These are phyloP conservation scores for Orthosia cruda DNA, from an alignment of 2,888 invertebrate genomes.

Conservation along the genomic window DNA sequence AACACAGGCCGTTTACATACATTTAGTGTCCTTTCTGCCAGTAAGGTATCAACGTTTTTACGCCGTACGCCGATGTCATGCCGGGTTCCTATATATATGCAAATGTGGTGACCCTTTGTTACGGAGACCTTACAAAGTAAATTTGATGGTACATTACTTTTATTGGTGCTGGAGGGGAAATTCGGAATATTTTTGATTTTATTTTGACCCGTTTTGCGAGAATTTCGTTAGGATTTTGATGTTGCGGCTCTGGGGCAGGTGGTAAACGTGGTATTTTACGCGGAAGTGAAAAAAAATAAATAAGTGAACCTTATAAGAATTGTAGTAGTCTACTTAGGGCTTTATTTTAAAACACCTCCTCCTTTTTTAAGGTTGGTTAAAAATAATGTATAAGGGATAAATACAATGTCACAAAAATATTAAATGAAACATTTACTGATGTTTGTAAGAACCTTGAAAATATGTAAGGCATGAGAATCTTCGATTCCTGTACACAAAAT, in stretches of 20 bases:
- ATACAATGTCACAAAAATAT: too few relatives aligned
- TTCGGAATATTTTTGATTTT: slow-evolving; percentile 56
- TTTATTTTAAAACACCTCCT: too few relatives aligned
- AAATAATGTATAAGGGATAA: too few relatives aligned
- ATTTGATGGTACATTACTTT: slow-evolving; percentile 69
- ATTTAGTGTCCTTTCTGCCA: slow-evolving; percentile 38
- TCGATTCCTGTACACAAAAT: too few relatives aligned
- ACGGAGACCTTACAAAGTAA: slow-evolving; percentile 58
- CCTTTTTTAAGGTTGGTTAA: too few relatives aligned
- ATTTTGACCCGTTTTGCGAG: slow-evolving; percentile 41
- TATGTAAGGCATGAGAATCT: too few relatives aligned
- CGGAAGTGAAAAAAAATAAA: neutral
- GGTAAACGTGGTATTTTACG: neutral
- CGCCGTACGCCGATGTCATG: slow-evolving; percentile 46
- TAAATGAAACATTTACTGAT: too few relatives aligned
- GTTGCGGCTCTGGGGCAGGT: slow-evolving; percentile 2
- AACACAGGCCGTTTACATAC: slow-evolving; percentile 48
- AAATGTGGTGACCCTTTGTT: slow-evolving; percentile 77
- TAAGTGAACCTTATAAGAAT: too few relatives aligned
- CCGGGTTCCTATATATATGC: slow-evolving; percentile 79
- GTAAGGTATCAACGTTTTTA: slow-evolving; percentile 51
- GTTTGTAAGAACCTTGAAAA: too few relatives aligned
- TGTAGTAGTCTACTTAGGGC: too few relatives aligned
- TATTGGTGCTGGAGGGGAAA: slow-evolving; percentile 54
- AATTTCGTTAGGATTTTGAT: slow-evolving; percentile 24